Conservation (phyloP, 2,113 vertebrate species). For the Tetraodon nigroviridis region DNA sequence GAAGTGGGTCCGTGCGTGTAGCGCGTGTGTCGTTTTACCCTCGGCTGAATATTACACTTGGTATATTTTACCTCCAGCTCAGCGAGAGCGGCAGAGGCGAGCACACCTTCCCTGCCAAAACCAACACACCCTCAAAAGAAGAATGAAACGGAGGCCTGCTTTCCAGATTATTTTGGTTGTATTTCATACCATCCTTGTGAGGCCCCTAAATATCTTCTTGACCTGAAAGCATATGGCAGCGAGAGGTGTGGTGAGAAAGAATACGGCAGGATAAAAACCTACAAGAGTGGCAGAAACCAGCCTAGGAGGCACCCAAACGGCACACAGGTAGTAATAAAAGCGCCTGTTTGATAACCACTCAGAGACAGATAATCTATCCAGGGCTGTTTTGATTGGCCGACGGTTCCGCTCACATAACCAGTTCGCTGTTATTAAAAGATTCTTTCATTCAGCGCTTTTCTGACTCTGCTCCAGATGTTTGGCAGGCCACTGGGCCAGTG, state of each 20-base stretch:
- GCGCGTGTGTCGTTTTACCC: constrained; percentile 28
- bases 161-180: constrained; percentile 61
- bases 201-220: constrained; percentile 54
- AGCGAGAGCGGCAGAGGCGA: constrained; percentile 27
- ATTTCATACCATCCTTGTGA: constrained; percentile 62
- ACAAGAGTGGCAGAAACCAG: constrained; percentile 11
- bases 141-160: constrained; percentile 45
- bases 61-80: constrained; percentile 53
- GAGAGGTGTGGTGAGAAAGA: constrained; percentile 38
- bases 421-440: constrained; percentile 69
- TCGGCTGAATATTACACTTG: constrained; percentile 37
- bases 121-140: constrained; percentile 58
- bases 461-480: constrained; percentile 74
- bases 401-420: constrained; percentile 53
- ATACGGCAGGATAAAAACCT: constrained; percentile 7
- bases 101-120: constrained; percentile 56
- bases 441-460: constrained; percentile 70
- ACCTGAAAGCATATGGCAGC: constrained; percentile 47
- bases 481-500: constrained; percentile 43
- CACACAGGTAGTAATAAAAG: constrained; percentile 37
- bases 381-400: constrained; percentile 67
- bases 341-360: constrained; percentile 54
- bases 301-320: constrained; percentile 23
- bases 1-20: constrained; percentile 16
- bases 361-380: constrained; percentile 63